Evolutionary conservation across 1,140 invertebrate genomes (phyloP), one percentile per base, ranked within the genome.

Genomic region (Cotesia chilonis): DNA sequence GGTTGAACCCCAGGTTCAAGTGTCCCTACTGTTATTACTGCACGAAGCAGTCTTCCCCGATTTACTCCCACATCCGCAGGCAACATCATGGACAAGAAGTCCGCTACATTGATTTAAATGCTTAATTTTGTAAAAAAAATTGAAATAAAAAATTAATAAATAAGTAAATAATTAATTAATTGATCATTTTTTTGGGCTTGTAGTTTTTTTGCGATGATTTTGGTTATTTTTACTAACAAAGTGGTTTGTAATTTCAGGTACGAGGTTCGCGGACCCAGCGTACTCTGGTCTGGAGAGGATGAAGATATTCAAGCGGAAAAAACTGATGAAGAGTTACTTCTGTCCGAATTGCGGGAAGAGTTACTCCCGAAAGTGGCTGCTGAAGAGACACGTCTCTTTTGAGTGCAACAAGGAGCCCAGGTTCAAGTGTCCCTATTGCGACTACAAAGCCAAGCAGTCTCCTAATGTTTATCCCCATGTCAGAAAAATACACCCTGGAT

Each of bases 1-100:
- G 88, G 6, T 82, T 87, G 41, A 86, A 88, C 67, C 87, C 88
- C 9, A 78, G 84, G 71, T 86, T 89, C 74, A 83, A 86, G 61
- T 89, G 89, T 76, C 84, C 82, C 5, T 74, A 81, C 74, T 88
- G 87, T 72, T 38, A 76, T 14, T 77, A 79, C 47, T 70, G 60
- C 14, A 51, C 67, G 47, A 78, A 79, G 41, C 78, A 80, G 51
- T 74, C 73, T 14, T 63, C 64, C 57, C 75, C 75, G 37, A 54
- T 79, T 37, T 71, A 61, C 9, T 65, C 28, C 28, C 79, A 81
- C 61, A 68, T 76, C 17, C 51, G 75, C 57, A 38, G 54, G 6
- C 76, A 71, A 65, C 76, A 76, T 71, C 64, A 59, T 59, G 59
- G 36, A 55, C 52, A 55, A 10, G 41, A 47, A 47, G 59, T 20